These are phyloP conservation scores for Scaptomyza flava DNA, from an alignment of 2,888 invertebrate genomes.

Conservation along the genomic window DNA sequence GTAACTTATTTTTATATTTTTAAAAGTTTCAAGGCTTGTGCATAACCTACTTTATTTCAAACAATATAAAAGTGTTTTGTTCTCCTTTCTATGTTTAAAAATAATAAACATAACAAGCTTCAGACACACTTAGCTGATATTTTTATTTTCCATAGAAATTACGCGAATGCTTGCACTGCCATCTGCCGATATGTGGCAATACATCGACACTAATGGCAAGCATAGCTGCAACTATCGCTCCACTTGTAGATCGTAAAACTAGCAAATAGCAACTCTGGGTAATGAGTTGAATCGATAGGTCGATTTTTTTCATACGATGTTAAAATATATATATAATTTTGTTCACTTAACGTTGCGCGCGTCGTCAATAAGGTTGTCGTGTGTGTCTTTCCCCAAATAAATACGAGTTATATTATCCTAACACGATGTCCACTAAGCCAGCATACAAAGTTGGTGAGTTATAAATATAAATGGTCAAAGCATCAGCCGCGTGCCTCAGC, in stretches of 20 bases:
- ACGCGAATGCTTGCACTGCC: not conserved
- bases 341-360: conserved; percentile 64
- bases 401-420: conserved; percentile 19
- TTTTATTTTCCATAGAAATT: not conserved
- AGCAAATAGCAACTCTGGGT: not conserved
- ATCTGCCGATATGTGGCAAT: not conserved
- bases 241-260: not conserved
- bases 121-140: not conserved
- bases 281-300: conserved; percentile 14
- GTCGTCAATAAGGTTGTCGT: conserved; percentile 54
- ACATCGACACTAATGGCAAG: not conserved
- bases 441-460: conserved; percentile 83
- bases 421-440: conserved; percentile 77
- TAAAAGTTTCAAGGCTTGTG: not conserved
- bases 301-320: conserved; percentile 35
- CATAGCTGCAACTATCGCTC: not conserved
- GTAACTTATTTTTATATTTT: not conserved
- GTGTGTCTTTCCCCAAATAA: conserved; percentile 16
- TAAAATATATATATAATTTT: conserved; percentile 30
- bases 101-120: too few relatives aligned
- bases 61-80: not conserved
- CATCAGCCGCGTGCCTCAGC: conserved; percentile 12
- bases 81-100: not conserved
- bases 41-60: not conserved
- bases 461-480: conserved; percentile 41